phyloP scores from a whole-genome alignment of 2,888 invertebrate genomes.

The Chaetogeoica ovagalla region DNA sequence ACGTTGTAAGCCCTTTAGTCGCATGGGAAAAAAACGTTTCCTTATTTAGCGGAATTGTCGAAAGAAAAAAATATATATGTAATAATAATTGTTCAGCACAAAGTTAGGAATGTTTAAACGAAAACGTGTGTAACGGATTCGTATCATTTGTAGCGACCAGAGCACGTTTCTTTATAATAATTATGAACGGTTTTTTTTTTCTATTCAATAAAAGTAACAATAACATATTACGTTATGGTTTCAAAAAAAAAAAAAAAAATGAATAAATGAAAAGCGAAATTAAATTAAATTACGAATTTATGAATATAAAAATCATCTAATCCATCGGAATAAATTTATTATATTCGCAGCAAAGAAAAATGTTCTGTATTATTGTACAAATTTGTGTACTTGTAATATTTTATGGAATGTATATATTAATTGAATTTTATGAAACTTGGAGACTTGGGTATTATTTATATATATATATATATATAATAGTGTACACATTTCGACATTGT shows the following conservation, averaged over 20 bases:
- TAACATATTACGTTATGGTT: conserved; percentile 1
- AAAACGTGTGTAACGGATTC: conserved; percentile 40
- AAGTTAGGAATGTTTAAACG: conserved; percentile 17
- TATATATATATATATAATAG: too few relatives aligned
- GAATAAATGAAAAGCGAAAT: background rate
- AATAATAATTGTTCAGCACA: conserved; percentile 24
- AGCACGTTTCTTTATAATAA: conserved; percentile 22
- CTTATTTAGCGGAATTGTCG: conserved; percentile 23
- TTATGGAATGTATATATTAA: background rate
- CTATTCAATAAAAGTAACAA: conserved; percentile 20
- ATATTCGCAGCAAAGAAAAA: background rate
- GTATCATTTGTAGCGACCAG: background rate
- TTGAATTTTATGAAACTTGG: too few relatives aligned
- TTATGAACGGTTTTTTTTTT: conserved; percentile 13
- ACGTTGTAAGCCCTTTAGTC: conserved; percentile 21
- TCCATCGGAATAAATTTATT: conserved; percentile 8
- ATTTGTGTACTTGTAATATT: background rate
- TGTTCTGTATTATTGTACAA: background rate
- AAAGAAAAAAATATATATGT: background rate
- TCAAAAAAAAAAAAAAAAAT: conserved; percentile 1
- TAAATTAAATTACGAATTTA: conserved; percentile 1
- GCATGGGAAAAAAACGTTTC: conserved; percentile 12
- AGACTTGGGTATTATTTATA: too few relatives aligned
- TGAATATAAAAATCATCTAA: background rate
- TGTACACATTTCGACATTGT: too few relatives aligned